Evolutionary conservation across 2,888 invertebrate genomes (phyloP).

Genomic region (Caenorhabditis wallacei): DNA sequence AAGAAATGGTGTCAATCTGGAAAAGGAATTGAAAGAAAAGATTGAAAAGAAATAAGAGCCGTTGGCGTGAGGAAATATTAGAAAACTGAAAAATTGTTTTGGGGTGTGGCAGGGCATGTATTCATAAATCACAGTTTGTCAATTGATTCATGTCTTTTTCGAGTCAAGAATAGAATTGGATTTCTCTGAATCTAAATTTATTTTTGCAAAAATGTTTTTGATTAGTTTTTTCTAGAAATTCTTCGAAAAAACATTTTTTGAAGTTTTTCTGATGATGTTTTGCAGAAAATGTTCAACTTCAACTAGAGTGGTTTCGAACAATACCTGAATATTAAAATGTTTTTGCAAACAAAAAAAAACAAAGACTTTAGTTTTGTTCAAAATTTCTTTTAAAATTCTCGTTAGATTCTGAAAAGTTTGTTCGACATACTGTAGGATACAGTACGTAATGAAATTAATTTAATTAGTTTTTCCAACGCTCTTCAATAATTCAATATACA

Average conservation of each 20-base stretch:
- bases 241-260: background rate
- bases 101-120: background rate
- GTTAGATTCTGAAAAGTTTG: no score
- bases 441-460: no score
- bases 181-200: background rate
- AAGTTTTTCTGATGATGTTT: no score
- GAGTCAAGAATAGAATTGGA: constrained; percentile 2
- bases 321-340: background rate
- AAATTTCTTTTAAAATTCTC: no score
- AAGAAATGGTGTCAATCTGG: constrained; percentile 46
- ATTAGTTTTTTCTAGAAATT: background rate
- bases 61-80: constrained; percentile 28
- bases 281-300: background rate
- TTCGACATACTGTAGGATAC: no score
- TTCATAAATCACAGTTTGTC: constrained; percentile 29
- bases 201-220: background rate
- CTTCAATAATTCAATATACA: no score
- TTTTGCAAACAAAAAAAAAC: no score
- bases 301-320: background rate
- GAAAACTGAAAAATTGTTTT: constrained; percentile 11
- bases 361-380: no score
- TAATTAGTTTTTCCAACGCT: no score
- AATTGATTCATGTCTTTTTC: constrained; percentile 7
- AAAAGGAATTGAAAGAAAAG: constrained; percentile 9
- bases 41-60: constrained; percentile 19